phyloP scores from a whole-genome alignment of 2,888 invertebrate genomes.

The Parascotia fuliginaria region DNA sequence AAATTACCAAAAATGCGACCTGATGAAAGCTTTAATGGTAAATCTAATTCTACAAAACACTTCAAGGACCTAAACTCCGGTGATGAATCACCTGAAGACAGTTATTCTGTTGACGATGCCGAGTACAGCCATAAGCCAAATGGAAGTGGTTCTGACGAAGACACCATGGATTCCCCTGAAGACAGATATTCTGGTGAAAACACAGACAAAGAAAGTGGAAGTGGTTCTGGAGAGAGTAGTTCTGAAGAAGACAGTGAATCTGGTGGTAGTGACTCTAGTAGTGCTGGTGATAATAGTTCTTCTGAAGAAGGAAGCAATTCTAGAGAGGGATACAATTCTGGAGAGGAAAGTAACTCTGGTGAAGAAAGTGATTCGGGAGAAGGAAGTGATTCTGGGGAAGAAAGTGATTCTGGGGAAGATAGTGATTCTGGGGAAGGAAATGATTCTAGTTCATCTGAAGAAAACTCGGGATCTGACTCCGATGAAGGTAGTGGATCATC shows the following conservation, averaged over 20 bases:
- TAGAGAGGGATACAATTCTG: background rate
- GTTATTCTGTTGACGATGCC: too few species aligned
- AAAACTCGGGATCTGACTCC: background rate
- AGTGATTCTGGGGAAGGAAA: background rate
- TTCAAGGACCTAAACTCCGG: too few species aligned
- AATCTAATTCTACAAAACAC: too few species aligned
- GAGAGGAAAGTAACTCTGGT: background rate
- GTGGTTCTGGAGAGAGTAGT: too few species aligned
- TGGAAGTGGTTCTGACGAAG: too few species aligned
- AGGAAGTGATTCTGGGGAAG: background rate
- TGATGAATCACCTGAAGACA: background rate
- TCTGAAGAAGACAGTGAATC: too few species aligned
- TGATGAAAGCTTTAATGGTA: background rate
- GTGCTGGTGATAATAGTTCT: background rate
- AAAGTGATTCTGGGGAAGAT: background rate
- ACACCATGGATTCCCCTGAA: too few species aligned
- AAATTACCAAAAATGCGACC: background rate
- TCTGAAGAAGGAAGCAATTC: background rate
- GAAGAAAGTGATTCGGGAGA: background rate
- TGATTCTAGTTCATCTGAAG: background rate
- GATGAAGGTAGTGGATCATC: background rate
- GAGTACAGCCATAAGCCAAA: too few species aligned
- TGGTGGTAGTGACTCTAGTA: slow-evolving; percentile 1
- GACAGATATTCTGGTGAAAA: too few species aligned
- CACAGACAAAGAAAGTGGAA: too few species aligned